Conservation (phyloP, 2,888 invertebrate genomes). For the Halocaridina rubra region DNA sequence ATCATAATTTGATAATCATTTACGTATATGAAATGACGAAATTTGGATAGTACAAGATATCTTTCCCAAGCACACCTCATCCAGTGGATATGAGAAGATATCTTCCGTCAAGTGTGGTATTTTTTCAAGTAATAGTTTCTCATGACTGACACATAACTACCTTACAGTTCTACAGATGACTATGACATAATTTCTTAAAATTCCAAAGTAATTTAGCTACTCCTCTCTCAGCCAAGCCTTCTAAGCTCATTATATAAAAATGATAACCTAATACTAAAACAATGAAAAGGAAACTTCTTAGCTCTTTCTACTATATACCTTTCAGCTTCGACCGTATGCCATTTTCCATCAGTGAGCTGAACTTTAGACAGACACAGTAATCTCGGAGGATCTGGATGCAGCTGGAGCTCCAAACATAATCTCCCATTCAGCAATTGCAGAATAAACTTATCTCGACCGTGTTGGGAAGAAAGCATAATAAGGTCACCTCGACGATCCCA, state of each 20-base stretch:
- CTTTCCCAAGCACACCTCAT: too few relatives aligned
- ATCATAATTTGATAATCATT: too few relatives aligned
- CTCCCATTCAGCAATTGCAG: constrained; percentile 34
- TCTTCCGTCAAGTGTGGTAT: neutral
- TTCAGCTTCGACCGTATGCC: constrained; percentile 23
- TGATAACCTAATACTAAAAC: too few relatives aligned
- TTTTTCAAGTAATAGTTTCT: too few relatives aligned
- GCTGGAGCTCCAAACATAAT: constrained; percentile 34
- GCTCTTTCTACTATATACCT: neutral
- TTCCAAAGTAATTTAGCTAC: too few relatives aligned
- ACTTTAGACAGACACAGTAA: constrained; percentile 43
- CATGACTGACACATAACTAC: neutral
- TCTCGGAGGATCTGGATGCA: constrained; percentile 46
- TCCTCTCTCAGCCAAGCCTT: too few relatives aligned
- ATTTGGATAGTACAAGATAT: too few relatives aligned
- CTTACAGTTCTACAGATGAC: neutral
- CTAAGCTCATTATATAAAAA: too few relatives aligned
- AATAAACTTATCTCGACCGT: constrained; percentile 40
- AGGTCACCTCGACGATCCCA: constrained; percentile 45
- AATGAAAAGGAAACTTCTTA: neutral
- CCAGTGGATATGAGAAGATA: neutral
- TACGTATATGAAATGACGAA: too few relatives aligned
- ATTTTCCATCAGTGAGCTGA: constrained; percentile 34
- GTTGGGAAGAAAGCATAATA: constrained; percentile 44
- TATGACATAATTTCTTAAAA: neutral